phyloP scores from a whole-genome alignment of 1,140 invertebrate species.

The Centruroides sculpturatus region DNA sequence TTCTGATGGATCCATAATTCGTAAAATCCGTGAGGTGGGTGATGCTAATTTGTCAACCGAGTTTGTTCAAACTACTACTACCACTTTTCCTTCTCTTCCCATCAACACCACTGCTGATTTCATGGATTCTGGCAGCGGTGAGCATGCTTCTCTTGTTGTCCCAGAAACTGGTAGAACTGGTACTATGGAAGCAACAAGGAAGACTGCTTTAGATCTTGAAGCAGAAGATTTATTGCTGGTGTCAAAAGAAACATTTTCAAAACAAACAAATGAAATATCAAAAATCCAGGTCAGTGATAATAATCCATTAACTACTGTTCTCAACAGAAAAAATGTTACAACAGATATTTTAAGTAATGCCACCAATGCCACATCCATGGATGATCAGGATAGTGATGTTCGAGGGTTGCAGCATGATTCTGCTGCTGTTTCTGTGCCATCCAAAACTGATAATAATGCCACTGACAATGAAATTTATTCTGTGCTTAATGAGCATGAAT shows the following conservation, averaged over 20 bases:
- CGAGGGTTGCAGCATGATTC: background rate
- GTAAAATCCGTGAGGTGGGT: conserved; percentile 7
- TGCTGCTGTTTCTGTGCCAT: background rate
- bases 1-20: background rate
- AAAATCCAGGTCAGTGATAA: too few species aligned
- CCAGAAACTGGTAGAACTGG: conserved; percentile 4
- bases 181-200: background rate
- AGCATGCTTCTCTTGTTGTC: conserved; percentile 2
- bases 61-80: background rate
- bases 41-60: background rate
- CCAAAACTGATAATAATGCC: background rate
- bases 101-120: background rate
- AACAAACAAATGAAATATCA: too few species aligned
- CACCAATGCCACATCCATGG: too few species aligned
- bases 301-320: too few species aligned
- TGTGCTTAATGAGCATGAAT: background rate
- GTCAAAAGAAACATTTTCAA: too few species aligned
- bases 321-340: too few species aligned
- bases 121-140: conserved; percentile 6
- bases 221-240: too few species aligned
- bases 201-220: too few species aligned
- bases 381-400: background rate
- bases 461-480: background rate
- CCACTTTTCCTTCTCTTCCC: background rate
- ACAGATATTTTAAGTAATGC: too few species aligned